Base-by-base conservation (phyloP, 2,888 invertebrate species). In the Diogma glabrata region DNA sequence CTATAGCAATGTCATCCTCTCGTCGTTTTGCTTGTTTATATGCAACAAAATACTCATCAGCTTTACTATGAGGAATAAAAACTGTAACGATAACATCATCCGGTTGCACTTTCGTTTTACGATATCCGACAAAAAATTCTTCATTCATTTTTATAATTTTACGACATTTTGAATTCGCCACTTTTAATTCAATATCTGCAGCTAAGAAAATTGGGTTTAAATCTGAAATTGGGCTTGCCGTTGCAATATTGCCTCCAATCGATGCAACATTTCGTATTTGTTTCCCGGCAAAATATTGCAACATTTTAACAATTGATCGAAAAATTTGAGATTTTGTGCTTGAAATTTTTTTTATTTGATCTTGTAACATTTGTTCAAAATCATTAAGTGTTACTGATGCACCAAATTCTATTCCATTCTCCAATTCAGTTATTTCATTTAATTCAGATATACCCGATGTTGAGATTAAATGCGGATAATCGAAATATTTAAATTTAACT, bases 1-100 rank as follows among this genome's bases (percentile, higher is more conserved):
- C 95, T 59, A 96, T 93, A 3, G 95, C 90, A 58, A 96, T 95
- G 65, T 96, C 96, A 65, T 96, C 95, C 60, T 96, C 95, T 51
- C 88, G 76, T 54, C 96, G 72, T 61, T 86, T 83, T 0, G 95
- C 86, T 75, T 95, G 95, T 67, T 96, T 96, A 63, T 86, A 92
- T 1, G 87, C 87, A 60, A 82, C 78, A 61, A 90, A 82, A 70
- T 79, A 84, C 71, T 90, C 85, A 60, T 77, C 73, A 62, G 75
- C 61, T 23, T 64, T 64, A 0, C 84, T 81, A 61, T 79, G 87
- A 1, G 92, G 93, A 56, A 96, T 79, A 56, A 77, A 75, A 36
- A 95, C 78, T 1, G 84, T 81, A 12, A 86, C 62, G n/a, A 96
- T 72, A 46, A 95, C 70, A 72, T 96, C 95, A 54, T 87, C 77